These are phyloP conservation scores for Leuctra nigra DNA, from an alignment of 2,888 invertebrate species.

Conservation along the genomic window DNA sequence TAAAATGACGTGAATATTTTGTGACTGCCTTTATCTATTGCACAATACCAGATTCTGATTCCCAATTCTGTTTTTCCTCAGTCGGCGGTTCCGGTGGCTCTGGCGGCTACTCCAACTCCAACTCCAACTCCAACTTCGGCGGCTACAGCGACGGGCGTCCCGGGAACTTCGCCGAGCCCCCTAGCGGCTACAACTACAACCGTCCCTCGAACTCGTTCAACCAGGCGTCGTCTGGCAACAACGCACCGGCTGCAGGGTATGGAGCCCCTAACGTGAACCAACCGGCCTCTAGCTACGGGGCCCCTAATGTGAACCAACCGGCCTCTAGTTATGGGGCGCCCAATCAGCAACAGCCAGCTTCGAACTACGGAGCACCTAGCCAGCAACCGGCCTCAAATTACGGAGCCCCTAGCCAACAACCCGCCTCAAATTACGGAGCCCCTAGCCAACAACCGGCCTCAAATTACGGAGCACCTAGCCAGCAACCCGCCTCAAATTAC, in stretches of 20 bases:
- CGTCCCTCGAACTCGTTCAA: not conserved
- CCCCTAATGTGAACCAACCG: too few relatives aligned
- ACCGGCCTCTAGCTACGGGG: slow-evolving; percentile 43
- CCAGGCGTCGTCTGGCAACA: not conserved
- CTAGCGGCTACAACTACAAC: not conserved
- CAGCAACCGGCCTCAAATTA: not conserved
- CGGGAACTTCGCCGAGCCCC: slow-evolving; percentile 12
- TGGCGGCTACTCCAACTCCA: slow-evolving; percentile 2
- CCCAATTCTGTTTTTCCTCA: not conserved
- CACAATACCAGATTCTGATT: too few relatives aligned
- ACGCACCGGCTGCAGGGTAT: slow-evolving; percentile 1
- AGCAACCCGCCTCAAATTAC: not conserved
- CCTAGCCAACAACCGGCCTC: not conserved
- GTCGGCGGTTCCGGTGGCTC: slow-evolving; percentile 1
- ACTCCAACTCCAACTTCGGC: not conserved
- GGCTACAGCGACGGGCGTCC: not conserved
- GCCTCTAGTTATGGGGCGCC: too few relatives aligned
- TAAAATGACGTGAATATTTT: too few relatives aligned
- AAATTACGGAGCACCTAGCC: not conserved
- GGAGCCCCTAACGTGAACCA: slow-evolving; percentile 27
- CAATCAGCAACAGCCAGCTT: not conserved
- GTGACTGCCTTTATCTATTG: too few relatives aligned
- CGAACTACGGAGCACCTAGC: too few relatives aligned
- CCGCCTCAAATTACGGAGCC: not conserved
- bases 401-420: not conserved